Base-by-base conservation (phyloP, 1,140 invertebrate species). In the Venturia canescens region DNA sequence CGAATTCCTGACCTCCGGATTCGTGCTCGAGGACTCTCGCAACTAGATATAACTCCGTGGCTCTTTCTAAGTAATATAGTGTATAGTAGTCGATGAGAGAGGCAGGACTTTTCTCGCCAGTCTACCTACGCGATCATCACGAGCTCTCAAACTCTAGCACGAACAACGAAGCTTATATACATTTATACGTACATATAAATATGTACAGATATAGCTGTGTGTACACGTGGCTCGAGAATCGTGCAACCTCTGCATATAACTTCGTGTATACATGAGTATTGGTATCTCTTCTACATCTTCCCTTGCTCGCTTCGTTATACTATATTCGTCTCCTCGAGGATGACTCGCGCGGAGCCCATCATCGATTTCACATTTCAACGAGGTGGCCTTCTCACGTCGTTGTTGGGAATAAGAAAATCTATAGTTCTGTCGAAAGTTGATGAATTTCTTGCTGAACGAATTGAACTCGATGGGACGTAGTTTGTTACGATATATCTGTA, bases 1-100 rank as follows among this genome's bases (percentile, higher is more conserved):
- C 66, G 66, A 69, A 69, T 69, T 69, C 66, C 66, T 69, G 66
- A 69, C 66, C 66, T 69, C 66, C 66, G 66, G 66, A 69, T 69
- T 69, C 66, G 66, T 69, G 66, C 66, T 31, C 66, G 66, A 69
- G 27, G 66, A 69, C 66, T 69, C 66, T 69, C 66, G 13, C 66
- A 69, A 63, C 60, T 13, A 63, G 60, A 63, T 63, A 63, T 31
- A 69, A 69, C 66, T 69, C 66, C 66, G 26, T 69, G 29, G 29
- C 66, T 29, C 29, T 15, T 69, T 15, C 27, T 31, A 29, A 63
- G 66, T 69, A 31, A 69, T 69, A 29, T 69, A 69, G 16, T 21
- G 29, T 26, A 63, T 23, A 27, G 23, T 23, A 69, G 13, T 69
- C 66, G 27, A 69, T 69, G 66, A 31, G 66, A 69, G 66, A 69